Evolutionary conservation across 1,140 invertebrate species (phyloP).

Genomic region (Drosophila bocqueti): DNA sequence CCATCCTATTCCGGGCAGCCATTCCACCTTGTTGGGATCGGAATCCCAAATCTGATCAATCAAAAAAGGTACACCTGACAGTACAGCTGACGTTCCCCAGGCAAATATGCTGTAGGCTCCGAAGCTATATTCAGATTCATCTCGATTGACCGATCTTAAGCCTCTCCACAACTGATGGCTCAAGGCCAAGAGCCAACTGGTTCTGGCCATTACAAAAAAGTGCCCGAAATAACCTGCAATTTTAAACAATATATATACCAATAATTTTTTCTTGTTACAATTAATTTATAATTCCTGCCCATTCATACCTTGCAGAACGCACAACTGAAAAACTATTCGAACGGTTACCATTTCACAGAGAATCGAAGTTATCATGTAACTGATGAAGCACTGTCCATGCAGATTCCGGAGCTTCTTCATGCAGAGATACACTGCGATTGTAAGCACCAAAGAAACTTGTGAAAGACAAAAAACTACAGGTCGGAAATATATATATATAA

Average conservation of each 20-base stretch:
- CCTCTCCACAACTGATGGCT: too few relatives aligned
- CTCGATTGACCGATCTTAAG: too few relatives aligned
- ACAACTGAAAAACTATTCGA: background rate
- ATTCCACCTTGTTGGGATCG: background rate
- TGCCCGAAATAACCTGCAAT: too few relatives aligned
- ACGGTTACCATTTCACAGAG: too few relatives aligned
- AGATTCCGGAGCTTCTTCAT: background rate
- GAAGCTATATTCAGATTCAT: background rate
- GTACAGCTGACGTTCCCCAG: background rate
- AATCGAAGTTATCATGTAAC: background rate
- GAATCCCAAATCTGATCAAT: background rate
- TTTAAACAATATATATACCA: too few relatives aligned
- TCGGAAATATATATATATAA: too few relatives aligned
- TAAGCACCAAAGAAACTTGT: rapidly evolving
- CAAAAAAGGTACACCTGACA: background rate
- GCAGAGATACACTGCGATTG: background rate
- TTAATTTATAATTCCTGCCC: too few relatives aligned
- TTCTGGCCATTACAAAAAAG: too few relatives aligned
- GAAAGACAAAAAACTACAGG: background rate
- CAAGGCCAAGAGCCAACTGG: too few relatives aligned
- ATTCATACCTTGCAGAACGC: background rate
- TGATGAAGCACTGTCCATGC: background rate
- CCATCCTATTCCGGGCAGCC: background rate
- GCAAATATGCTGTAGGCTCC: background rate
- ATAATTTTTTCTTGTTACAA: too few relatives aligned